Conservation (phyloP, 1,140 invertebrate genomes). For the Mamestra configurata region DNA sequence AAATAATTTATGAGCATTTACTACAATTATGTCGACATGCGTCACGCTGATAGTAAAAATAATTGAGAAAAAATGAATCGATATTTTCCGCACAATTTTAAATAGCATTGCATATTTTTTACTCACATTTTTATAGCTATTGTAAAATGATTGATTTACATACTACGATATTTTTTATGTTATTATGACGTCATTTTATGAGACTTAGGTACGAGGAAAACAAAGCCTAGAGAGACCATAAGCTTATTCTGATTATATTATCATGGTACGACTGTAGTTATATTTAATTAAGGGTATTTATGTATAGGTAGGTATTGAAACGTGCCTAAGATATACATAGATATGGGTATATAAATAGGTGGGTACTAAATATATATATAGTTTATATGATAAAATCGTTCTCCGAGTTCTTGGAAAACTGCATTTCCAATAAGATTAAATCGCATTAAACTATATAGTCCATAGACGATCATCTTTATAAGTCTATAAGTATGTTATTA, state of each 20-base stretch:
- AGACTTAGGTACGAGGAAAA: slow-evolving; percentile 8
- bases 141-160: slow-evolving; percentile 38
- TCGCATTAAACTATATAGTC: slow-evolving; percentile 14
- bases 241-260: background rate
- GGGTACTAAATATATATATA: background rate
- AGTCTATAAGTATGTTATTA: background rate
- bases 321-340: background rate
- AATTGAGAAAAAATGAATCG: slow-evolving; percentile 16
- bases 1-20: background rate
- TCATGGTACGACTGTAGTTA: background rate
- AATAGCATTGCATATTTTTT: slow-evolving; percentile 18
- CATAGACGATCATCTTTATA: background rate
- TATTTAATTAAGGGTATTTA: background rate
- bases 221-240: background rate
- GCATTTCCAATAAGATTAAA: background rate
- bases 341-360: background rate
- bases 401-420: background rate
- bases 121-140: slow-evolving; percentile 22
- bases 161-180: slow-evolving; percentile 22
- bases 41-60: background rate
- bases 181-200: slow-evolving; percentile 17
- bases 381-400: background rate
- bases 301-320: background rate
- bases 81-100: slow-evolving; percentile 24
- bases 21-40: background rate